These are phyloP conservation scores for Pachypeltis micranthus DNA, from an alignment of 1,140 invertebrate genomes.

Conservation along the genomic window DNA sequence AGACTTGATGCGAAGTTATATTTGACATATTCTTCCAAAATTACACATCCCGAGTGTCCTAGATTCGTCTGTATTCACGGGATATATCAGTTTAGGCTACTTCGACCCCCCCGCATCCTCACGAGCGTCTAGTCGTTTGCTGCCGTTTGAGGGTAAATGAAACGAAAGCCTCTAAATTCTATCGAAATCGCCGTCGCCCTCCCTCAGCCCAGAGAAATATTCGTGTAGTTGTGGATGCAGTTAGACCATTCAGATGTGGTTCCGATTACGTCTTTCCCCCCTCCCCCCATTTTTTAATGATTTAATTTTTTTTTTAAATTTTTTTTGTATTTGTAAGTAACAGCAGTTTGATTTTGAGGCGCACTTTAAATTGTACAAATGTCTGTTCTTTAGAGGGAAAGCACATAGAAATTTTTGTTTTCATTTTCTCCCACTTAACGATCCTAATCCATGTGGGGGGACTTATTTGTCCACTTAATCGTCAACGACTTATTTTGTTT, in stretches of 20 bases:
- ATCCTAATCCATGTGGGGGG: neutral
- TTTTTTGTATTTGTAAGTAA: conserved; percentile 1
- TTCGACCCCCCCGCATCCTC: no score
- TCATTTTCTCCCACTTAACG: no score
- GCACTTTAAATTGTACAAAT: conserved; percentile 18
- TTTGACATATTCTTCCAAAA: no score
- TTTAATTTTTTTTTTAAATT: conserved; percentile 10
- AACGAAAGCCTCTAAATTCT: no score
- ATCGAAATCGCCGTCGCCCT: no score
- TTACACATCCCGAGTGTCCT: no score
- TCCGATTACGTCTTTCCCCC: neutral
- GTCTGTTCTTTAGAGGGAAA: conserved; percentile 11
- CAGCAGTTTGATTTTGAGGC: conserved; percentile 14
- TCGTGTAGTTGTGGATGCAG: conserved; percentile 16
- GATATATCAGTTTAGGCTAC: no score
- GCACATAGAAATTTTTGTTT: neutral
- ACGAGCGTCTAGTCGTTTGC: no score
- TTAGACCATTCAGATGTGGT: conserved; percentile 3
- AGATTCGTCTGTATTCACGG: no score
- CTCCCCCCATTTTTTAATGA: conserved; percentile 1
- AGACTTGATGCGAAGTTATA: no score
- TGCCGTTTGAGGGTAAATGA: no score
- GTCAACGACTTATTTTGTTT: neutral
- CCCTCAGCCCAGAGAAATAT: no score
- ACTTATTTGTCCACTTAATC: neutral